Evolutionary conservation across 2,113 vertebrate genomes (phyloP), one percentile per base, ranked within the genome.

Genomic region (Ptychochromis oligacanthus): DNA sequence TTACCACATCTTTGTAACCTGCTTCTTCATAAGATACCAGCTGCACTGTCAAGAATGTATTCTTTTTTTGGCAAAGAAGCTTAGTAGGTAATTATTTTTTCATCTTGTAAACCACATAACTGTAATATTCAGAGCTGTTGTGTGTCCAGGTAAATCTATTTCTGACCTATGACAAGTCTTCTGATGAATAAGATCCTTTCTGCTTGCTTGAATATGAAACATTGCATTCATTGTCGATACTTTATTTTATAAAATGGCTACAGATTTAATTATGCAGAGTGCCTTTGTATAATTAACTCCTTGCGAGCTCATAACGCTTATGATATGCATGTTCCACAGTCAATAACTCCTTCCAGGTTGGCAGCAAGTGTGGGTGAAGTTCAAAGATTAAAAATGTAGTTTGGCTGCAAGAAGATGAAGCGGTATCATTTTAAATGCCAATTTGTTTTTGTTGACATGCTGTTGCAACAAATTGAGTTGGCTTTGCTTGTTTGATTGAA

Each of bases 251-350:
- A 36, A 70, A 88, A 84, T 28, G 2, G 56, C 77, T 31, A 60
- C 56, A 77, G 26, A 75, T 55, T 89, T 85, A 79, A 87, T 91
- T 88, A 88, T 78, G 77, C 81, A 75, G 86, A 90, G 81, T 86
- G 65, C 60, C 34, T 79, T n/a, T 62, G 67, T 55, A 81, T 87
- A 88, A 87, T 90, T 83, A 87, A 81, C 60, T 77, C 43, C n/a
- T 57, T 57, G 43, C 12, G 17, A 85, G 76, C 83, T 86, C 82
- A 78, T 65, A 18, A 80, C 79, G 55, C 76, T 80, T 55, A 60
- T 70, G 55, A 82, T 80, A 46, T 26, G 77, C 80, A 59, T 75
- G 58, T 78, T 88, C 62, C 57, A 67, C 79, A 61, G 85, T 82
- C 76, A 77, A 36, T 46, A 77, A 40, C 75, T 88, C 52, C 58